These are phyloP conservation scores for Notothenia coriiceps DNA, from an alignment of 2,113 vertebrate species.

Conservation along the genomic window DNA sequence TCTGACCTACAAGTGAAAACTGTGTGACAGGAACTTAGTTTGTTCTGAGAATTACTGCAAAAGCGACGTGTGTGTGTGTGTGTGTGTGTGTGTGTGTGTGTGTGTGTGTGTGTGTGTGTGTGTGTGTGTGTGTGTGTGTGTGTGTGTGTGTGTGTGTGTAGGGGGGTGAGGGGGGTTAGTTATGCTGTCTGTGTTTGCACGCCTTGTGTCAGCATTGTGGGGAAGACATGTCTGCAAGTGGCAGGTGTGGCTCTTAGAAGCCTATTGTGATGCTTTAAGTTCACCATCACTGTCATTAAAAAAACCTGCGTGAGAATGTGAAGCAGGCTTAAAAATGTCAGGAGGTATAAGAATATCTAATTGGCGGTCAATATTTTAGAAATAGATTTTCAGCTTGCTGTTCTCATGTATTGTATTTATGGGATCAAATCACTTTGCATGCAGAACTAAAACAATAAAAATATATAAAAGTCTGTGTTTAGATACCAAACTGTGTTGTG, in stretches of 20 bases:
- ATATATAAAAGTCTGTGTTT: too few species aligned
- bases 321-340: slow-evolving; percentile 6
- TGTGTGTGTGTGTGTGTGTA: too few species aligned
- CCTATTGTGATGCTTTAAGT: slow-evolving; percentile 43
- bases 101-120: slow-evolving; percentile 14
- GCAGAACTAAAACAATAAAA: not conserved
- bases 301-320: not conserved
- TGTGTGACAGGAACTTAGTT: slow-evolving; percentile 59
- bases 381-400: not conserved
- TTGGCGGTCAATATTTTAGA: not conserved
- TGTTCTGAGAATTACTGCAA: slow-evolving; percentile 66
- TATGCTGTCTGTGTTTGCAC: slow-evolving; percentile 51
- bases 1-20: slow-evolving; percentile 32
- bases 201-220: slow-evolving; percentile 60
- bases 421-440: not conserved
- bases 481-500: not conserved
- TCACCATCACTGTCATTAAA: slow-evolving; percentile 21
- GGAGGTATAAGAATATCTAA: not conserved
- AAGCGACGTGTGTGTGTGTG: slow-evolving; percentile 35
- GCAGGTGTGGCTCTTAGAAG: slow-evolving; percentile 59
- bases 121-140: too few species aligned
- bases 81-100: slow-evolving; percentile 25
- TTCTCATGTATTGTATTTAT: not conserved
- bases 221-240: slow-evolving; percentile 54
- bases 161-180: slow-evolving; percentile 42